Evolutionary conservation across 2,113 vertebrate genomes (phyloP).

Genomic region (Ameiurus melas): DNA sequence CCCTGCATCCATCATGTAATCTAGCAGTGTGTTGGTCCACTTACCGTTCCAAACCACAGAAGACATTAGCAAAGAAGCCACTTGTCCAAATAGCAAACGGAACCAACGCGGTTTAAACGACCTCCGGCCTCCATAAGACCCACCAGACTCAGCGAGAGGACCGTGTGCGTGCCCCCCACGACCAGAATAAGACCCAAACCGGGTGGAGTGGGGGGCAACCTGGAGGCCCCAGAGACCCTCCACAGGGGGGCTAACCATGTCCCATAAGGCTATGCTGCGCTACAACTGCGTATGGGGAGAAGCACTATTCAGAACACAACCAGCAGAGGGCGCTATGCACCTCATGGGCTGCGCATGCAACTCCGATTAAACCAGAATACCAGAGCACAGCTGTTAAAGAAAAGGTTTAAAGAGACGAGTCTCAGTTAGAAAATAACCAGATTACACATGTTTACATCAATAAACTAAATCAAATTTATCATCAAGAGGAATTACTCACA

Average conservation of each 20-base stretch:
- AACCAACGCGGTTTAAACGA: conserved; percentile 83
- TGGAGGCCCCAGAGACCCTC: conserved; percentile 82
- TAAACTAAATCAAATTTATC: neutral
- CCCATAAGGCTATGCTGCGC: conserved; percentile 93
- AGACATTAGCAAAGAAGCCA: conserved; percentile 89
- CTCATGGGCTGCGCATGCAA: conserved; percentile 73
- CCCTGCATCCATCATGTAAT: conserved; percentile 67
- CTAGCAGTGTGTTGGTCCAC: conserved; percentile 86
- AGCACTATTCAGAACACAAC: conserved; percentile 91
- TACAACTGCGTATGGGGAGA: conserved; percentile 93
- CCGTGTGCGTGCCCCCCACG: conserved; percentile 73
- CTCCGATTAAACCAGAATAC: conserved; percentile 79
- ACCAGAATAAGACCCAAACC: conserved; percentile 80
- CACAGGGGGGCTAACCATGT: conserved; percentile 78
- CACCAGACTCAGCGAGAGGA: conserved; percentile 79
- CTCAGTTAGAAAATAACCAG: conserved; percentile 70
- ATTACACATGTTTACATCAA: conserved; percentile 63
- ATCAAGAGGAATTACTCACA: conserved; percentile 10
- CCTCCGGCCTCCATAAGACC: conserved; percentile 82
- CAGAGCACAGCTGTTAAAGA: conserved; percentile 84
- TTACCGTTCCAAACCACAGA: conserved; percentile 84
- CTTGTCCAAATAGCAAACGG: conserved; percentile 89
- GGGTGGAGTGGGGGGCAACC: conserved; percentile 71
- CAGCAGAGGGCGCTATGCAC: conserved; percentile 80
- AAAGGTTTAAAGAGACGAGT: conserved; percentile 72